Evolutionary conservation across 2,113 vertebrate genomes (phyloP).

Genomic region (Isurus oxyrinchus): DNA sequence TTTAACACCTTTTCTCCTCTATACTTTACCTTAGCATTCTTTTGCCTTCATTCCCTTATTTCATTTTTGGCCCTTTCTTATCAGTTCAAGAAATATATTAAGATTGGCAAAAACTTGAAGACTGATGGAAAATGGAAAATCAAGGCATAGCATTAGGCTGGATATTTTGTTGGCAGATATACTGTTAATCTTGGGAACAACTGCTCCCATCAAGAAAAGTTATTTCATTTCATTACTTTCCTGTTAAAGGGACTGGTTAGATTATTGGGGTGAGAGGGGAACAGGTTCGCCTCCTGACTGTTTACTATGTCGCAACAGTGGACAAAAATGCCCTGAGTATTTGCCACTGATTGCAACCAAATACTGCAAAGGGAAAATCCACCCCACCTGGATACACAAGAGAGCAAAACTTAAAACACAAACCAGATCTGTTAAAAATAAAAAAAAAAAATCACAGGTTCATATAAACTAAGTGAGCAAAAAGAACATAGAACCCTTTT

Average conservation of each 20-base stretch:
- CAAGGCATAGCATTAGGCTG: background rate
- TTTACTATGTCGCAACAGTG: background rate
- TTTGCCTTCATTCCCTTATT: background rate
- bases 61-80: background rate
- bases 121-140: background rate
- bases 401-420: background rate
- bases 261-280: background rate
- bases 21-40: background rate
- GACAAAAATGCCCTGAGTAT: background rate
- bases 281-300: background rate
- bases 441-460: background rate
- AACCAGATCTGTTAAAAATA: background rate
- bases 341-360: background rate
- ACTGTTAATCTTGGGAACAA: background rate
- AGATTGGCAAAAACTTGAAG: background rate
- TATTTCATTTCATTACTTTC: background rate
- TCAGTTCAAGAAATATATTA: background rate
- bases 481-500: background rate
- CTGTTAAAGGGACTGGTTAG: background rate
- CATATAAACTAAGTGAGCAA: background rate
- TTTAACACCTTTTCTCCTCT: background rate
- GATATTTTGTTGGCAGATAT: background rate
- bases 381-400: background rate
- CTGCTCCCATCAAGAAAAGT: background rate
- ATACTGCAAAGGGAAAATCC: background rate